These are phyloP conservation scores for Hesperophylax magnus DNA, from an alignment of 1,140 invertebrate genomes.

Conservation along the genomic window DNA sequence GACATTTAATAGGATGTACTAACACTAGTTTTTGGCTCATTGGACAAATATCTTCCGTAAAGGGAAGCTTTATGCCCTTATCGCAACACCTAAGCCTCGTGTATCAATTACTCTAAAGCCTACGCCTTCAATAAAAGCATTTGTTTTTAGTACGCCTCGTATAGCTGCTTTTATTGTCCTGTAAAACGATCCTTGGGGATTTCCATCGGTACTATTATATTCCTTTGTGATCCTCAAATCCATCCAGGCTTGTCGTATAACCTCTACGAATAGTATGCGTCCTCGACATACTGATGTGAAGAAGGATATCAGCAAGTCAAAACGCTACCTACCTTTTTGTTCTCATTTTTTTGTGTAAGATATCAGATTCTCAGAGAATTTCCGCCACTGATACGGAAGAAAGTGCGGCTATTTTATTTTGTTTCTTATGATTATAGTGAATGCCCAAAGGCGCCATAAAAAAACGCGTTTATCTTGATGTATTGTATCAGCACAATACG, in stretches of 20 bases:
- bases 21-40: too few species aligned
- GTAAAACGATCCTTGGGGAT: not conserved
- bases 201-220: conserved; percentile 12
- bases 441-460: too few species aligned
- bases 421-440: too few species aligned
- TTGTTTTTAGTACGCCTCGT: not conserved
- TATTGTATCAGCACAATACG: too few species aligned
- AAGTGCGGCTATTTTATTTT: too few species aligned
- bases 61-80: not conserved
- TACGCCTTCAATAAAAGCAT: not conserved
- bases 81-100: not conserved
- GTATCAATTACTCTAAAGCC: conserved; percentile 1
- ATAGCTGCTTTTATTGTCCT: not conserved
- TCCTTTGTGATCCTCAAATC: not conserved
- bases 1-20: too few species aligned
- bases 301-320: not conserved
- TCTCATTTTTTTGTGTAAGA: too few species aligned
- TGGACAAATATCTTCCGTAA: too few species aligned
- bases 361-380: too few species aligned
- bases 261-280: not conserved
- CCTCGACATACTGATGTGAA: conserved; percentile 4
- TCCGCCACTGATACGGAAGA: too few species aligned
- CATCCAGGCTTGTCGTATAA: not conserved
- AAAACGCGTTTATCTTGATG: too few species aligned
- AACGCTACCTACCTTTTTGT: too few species aligned